Conservation (phyloP, 2,888 invertebrate species). For the Nebria brevicollis region DNA sequence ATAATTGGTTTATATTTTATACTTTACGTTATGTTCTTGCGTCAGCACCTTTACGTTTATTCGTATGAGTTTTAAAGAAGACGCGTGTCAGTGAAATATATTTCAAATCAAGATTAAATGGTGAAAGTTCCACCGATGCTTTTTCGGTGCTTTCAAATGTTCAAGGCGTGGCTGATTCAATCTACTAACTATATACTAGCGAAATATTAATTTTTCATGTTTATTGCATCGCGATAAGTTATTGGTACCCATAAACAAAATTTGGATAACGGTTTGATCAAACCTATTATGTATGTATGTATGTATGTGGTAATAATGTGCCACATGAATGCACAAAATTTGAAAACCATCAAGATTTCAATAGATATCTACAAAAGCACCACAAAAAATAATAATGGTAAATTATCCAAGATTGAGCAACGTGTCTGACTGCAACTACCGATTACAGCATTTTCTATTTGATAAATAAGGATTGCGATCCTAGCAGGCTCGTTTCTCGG, state of each 20-base stretch:
- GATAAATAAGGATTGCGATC: too few species aligned
- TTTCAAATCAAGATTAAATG: slow-evolving; percentile 38
- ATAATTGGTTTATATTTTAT: slow-evolving; percentile 62
- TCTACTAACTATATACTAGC: slow-evolving; percentile 2
- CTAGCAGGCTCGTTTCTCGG: too few species aligned
- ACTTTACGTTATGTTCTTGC: slow-evolving; percentile 48
- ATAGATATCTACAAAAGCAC: neutral
- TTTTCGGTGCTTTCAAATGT: slow-evolving; percentile 3
- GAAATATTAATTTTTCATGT: slow-evolving; percentile 1
- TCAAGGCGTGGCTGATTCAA: slow-evolving; percentile 9
- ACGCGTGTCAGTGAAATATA: slow-evolving; percentile 33
- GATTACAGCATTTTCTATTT: too few species aligned
- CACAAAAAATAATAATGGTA: too few species aligned
- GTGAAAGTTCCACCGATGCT: slow-evolving; percentile 33
- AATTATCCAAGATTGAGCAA: too few species aligned
- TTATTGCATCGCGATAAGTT: neutral
- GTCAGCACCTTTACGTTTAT: neutral
- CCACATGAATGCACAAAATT: neutral
- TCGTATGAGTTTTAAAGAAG: neutral
- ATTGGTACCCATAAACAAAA: neutral
- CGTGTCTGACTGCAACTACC: too few species aligned
- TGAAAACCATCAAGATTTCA: neutral
- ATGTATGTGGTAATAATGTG: too few species aligned
- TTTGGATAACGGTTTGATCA: neutral
- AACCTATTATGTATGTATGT: neutral